phyloP scores from a whole-genome alignment of 1,140 invertebrate species.

The Sinella curviseta region DNA sequence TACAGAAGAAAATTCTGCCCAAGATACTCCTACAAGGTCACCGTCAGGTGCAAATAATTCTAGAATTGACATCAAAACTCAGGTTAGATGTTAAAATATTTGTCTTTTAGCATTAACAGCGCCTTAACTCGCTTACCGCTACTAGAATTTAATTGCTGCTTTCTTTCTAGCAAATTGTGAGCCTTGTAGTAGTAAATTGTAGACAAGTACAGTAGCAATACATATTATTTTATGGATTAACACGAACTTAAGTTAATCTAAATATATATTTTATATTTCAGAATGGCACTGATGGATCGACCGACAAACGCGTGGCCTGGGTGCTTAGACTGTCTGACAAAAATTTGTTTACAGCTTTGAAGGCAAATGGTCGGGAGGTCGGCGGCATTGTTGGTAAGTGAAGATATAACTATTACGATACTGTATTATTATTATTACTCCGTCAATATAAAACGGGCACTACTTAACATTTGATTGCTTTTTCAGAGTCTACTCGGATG shows the following conservation, averaged over 20 bases:
- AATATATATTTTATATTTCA: background rate
- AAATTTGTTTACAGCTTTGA: background rate
- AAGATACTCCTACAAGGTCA: background rate
- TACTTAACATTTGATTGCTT: background rate
- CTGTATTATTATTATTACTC: no score
- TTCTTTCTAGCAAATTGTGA: no score
- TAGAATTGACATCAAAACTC: no score
- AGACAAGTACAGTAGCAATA: no score
- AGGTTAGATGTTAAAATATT: background rate
- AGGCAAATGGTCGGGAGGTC: background rate
- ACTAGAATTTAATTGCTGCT: no score
- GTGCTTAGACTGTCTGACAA: background rate
- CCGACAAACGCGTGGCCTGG: background rate
- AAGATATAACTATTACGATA: background rate
- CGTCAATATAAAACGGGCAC: background rate
- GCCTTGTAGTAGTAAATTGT: no score
- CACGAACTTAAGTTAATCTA: no score
- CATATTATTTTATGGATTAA: no score
- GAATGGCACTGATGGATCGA: background rate
- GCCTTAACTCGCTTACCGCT: no score
- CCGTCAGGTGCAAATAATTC: no score
- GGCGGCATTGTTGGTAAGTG: background rate
- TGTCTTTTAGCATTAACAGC: no score
- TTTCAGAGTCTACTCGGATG: background rate
- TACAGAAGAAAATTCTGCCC: background rate